Percentiles rank a stretch among this genome's conserved stretches.
Evolutionary conservation across 2,113 vertebrate genomes (phyloP).

Genomic region (Pomatorhinus ruficollis): DNA sequence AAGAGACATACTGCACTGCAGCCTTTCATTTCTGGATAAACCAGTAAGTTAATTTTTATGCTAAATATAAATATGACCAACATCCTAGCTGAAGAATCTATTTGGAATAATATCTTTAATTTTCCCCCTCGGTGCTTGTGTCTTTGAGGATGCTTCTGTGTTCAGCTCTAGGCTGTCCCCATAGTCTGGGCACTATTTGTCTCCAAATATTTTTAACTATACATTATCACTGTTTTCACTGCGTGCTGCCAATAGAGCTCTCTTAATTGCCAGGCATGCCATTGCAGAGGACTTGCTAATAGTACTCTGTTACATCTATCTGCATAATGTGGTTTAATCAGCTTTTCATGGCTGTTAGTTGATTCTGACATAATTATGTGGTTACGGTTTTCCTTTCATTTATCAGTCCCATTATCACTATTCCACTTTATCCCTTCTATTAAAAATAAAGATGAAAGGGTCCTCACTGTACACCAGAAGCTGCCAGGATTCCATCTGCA

Average conservation of each 20-base stretch:
- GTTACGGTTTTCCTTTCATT: slow-evolving; percentile 44
- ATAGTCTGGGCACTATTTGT: background rate
- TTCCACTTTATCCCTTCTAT: background rate
- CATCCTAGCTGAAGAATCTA: background rate
- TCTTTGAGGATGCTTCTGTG: background rate
- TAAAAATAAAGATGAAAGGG: background rate
- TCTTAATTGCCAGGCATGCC: slow-evolving; percentile 33
- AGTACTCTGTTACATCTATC: slow-evolving; percentile 41
- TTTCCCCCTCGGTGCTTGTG: background rate
- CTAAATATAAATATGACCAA: background rate
- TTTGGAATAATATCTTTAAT: background rate
- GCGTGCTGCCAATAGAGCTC: background rate
- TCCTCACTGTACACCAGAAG: background rate
- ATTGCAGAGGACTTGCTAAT: slow-evolving; percentile 11
- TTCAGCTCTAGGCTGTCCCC: background rate
- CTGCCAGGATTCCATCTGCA: background rate
- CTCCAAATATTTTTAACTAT: slow-evolving; percentile 40
- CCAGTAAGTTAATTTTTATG: background rate
- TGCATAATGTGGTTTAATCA: slow-evolving; percentile 47
- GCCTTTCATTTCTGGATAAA: background rate
- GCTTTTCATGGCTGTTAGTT: slow-evolving; percentile 45
- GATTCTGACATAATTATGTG: slow-evolving; percentile 56
- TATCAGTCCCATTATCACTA: slow-evolving; percentile 25
- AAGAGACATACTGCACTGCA: background rate
- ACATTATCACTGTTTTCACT: slow-evolving; percentile 35